Conservation (phyloP, 2,113 vertebrate genomes). For the Psophia crepitans region DNA sequence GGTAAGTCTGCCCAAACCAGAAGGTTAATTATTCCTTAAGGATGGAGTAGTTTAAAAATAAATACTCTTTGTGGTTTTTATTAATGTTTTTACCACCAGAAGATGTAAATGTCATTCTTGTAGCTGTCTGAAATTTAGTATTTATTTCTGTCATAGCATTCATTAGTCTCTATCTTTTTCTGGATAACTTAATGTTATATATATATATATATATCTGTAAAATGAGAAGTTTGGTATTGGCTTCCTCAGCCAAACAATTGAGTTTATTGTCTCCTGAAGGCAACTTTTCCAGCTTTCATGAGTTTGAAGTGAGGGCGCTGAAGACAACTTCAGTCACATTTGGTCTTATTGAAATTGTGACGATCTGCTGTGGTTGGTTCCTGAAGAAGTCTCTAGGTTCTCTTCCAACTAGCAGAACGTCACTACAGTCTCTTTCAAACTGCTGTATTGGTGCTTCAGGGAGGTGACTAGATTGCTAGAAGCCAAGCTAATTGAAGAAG, state of each 20-base stretch:
- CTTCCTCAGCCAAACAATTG: background rate
- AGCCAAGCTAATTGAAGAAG: background rate
- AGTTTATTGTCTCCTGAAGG: background rate
- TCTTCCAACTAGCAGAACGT: background rate
- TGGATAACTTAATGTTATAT: background rate
- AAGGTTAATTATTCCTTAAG: background rate
- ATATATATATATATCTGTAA: background rate
- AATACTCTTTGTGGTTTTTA: background rate
- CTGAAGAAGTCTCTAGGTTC: background rate
- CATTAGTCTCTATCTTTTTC: background rate
- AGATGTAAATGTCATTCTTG: background rate
- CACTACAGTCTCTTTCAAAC: background rate
- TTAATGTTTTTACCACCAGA: background rate
- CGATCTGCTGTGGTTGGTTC: background rate
- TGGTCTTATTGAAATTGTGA: background rate
- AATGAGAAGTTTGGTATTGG: background rate
- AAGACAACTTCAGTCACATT: background rate
- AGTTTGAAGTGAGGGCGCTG: background rate
- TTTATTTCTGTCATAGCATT: background rate
- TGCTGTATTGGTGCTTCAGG: background rate
- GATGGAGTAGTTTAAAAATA: background rate
- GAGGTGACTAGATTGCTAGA: background rate
- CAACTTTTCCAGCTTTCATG: background rate
- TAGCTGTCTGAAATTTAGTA: background rate
- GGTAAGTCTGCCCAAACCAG: background rate